Base-by-base conservation (phyloP, 2,888 invertebrate species). In the Rhagonycha fulva region DNA sequence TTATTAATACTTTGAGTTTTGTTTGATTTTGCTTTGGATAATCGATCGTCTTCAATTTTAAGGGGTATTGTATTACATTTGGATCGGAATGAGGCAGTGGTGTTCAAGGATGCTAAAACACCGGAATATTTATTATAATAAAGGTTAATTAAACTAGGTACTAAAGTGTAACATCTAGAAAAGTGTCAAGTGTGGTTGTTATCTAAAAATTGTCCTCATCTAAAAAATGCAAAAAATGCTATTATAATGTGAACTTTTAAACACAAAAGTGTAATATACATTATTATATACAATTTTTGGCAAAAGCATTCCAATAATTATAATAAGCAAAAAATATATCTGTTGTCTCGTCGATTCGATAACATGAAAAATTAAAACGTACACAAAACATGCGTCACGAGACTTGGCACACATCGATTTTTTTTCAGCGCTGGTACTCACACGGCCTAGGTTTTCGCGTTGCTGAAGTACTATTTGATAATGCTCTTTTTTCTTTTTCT, bases 31-130 rank as follows among this genome's bases (percentile, higher is more conserved):
- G 86, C 81, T 87, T 87, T 88, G 83, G 87, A 87, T 87, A 87
- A 86, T 87, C 86, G 84, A 81, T 88, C 86, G 81, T 87, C 88
- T 85, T 88, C 87, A 80, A 81, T 86, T 88, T 88, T 88, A 88
- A 89, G 88, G 87, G 90, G 89, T 86, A 90, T 88, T 88, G 90
- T 89, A 89, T 89, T 91, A 91, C 90, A 90, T 91, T 91, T 91
- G 89, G 90, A 90, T 89, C 91, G 92, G 91, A 92, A 91, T 90
- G 91, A 92, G 90, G 91, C 91, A 90, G 91, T 91, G 89, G 93
- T 92, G 90, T 92, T 92, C 90, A 93, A 91, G 91, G 92, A 92
- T 89, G 93, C 93, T 93, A 92, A 90, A 92, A 92, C 88, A 89
- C 88, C 87, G 87, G 85, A 87, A 87, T 83, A 84, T 84, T 83